Base-by-base conservation (phyloP, 2,797 vertebrate genomes). In the Chloroceryle amazona region DNA sequence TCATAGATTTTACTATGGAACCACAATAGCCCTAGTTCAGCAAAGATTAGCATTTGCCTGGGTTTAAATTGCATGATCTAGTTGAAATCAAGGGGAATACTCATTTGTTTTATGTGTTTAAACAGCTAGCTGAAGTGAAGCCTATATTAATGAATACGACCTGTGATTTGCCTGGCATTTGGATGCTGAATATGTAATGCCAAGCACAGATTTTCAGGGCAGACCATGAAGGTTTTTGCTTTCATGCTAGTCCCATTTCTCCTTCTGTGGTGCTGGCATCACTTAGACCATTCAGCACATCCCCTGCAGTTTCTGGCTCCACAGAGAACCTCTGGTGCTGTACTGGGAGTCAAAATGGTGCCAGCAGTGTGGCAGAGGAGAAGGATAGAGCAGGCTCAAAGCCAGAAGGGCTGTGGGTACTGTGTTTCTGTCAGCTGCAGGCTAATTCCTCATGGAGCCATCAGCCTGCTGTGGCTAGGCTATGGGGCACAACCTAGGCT, bases 31-130 rank as follows among this genome's bases (percentile, higher is more conserved):
- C 46, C 25, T 79, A 70, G 82, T 54, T 90, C 76, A 91, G 62
- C 68, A 72, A 83, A 91, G 75, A 92, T 72, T 86, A 93, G 26
- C 85, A 86, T 86, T 94, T 94, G 54, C 66, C 51, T 86, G 73
- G 60, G 70, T 93, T 95, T 95, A 91, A 94, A 91, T 88, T 75
- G 66, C 72, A 90, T 57, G 47, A 73, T 79, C 93, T 95, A 94
- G 93, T 88, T 93, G 91, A 96, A 95, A 95, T 93, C 94, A 93
- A 95, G 91, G 73, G 79, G 65, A 95, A 93, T 94, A 93, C 86
- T 97, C 54, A 72, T 94, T 90, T 90, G 70, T 33, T 97, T 95
- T 93, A 96, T 93, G 80, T 84, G 81, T 95, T 94, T 90, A 94
- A 95, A 93, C 91, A 96, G 62, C 82, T 84, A 95, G 76, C 66